Conservation (phyloP, 2,113 vertebrate species). For the Diadophis punctatus region DNA sequence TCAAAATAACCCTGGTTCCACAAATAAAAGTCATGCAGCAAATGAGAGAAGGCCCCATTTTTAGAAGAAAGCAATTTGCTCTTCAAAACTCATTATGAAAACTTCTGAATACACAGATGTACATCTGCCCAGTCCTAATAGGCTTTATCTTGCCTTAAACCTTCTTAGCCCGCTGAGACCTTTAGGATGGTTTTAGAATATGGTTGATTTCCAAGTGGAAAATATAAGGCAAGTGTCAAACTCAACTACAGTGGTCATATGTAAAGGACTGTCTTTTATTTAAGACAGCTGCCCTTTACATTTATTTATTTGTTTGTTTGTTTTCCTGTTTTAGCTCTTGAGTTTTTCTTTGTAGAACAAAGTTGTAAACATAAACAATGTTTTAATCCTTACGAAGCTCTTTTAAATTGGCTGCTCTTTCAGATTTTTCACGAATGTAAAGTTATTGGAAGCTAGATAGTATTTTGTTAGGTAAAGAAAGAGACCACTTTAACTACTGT, state of each 20-base stretch:
- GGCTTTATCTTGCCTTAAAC: not conserved
- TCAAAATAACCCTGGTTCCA: conserved; percentile 12
- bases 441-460: not conserved
- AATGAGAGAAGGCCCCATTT: not conserved
- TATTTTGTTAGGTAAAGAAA: not conserved
- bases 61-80: not conserved
- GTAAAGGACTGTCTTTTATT: not conserved
- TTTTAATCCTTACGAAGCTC: not conserved
- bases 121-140: not conserved
- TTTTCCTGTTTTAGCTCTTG: not conserved
- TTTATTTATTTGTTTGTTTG: not conserved
- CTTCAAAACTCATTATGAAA: not conserved
- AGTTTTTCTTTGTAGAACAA: not conserved
- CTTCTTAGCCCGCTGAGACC: not conserved
- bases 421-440: not conserved
- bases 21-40: not conserved
- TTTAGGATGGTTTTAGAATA: not conserved
- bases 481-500: not conserved
- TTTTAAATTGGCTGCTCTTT: not conserved
- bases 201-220: not conserved
- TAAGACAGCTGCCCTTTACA: not conserved
- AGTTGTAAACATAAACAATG: not conserved
- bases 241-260: not conserved
- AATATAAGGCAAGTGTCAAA: not conserved
- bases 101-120: not conserved